phyloP scores from a whole-genome alignment of 2,888 invertebrate genomes.

The Molorchus minor region DNA sequence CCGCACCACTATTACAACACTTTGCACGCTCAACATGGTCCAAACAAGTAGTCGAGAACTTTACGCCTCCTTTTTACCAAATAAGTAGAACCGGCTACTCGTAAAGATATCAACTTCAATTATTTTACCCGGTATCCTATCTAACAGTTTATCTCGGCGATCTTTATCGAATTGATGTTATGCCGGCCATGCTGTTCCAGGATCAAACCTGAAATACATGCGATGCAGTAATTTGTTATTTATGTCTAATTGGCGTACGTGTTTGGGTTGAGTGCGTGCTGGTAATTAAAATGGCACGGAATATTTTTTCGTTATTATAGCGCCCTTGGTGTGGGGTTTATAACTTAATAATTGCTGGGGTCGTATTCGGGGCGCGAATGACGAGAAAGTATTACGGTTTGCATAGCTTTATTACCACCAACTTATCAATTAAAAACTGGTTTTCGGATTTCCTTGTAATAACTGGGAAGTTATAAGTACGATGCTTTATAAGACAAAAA shows the following conservation, averaged over 20 bases:
- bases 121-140: slow-evolving; percentile 29
- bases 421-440: too few species aligned
- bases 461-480: too few species aligned
- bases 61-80: slow-evolving; percentile 23
- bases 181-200: too few species aligned
- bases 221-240: slow-evolving; percentile 28
- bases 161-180: too few species aligned
- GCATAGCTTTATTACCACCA: too few species aligned
- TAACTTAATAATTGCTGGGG: too few species aligned
- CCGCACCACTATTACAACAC: slow-evolving; percentile 12
- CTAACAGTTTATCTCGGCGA: too few species aligned
- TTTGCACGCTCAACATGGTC: slow-evolving; percentile 9
- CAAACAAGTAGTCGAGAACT: slow-evolving; percentile 11
- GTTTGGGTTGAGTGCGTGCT: slow-evolving; percentile 7
- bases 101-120: slow-evolving; percentile 30
- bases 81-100: slow-evolving; percentile 18
- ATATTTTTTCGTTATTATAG: background rate
- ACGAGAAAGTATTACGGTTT: too few species aligned
- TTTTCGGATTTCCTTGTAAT: too few species aligned
- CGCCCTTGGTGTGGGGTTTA: background rate
- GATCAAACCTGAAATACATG: too few species aligned
- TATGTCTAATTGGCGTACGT: slow-evolving; percentile 14
- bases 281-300: slow-evolving; percentile 2
- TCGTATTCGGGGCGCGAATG: too few species aligned
- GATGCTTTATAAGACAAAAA: too few species aligned